Evolutionary conservation across 2,797 vertebrate genomes (phyloP), one percentile per base, ranked within the genome.

Genomic region (Cossypha niveicapilla): DNA sequence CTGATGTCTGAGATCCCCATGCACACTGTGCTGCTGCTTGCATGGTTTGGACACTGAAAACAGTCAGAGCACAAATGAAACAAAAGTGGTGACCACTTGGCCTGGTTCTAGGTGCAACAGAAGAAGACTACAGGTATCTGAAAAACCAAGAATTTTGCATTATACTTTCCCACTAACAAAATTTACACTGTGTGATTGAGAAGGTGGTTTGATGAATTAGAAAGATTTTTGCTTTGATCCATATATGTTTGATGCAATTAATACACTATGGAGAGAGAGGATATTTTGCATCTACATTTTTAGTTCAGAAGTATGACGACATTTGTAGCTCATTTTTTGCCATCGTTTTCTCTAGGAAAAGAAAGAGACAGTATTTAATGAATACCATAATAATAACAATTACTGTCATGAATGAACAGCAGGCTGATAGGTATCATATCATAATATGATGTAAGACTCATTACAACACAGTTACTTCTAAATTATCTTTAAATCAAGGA

Each of bases 321-420:
- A 30, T 94, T 85, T 88, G n/a, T 73, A 51, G 7, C 18, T 44
- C 12, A 22, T 68, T 81, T 86, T 65, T 24, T 74, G 51, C 37
- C 23, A 82, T 10, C 6, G 5, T 93, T 75, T 92, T 65, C 28
- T 73, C 10, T 73, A 75, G 39, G 21, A 70, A 37, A 37, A 37
- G 35, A 13, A 80, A 60, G 37, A 80, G 34, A 23, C 13, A 28
- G 9, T 80, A n/a, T n/a, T 61, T 54, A 67, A 50, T 47, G 50
- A 83, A 32, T 35, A 66, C 6, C 19, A 73, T 65, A 78, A 25
- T 66, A 71, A 57, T 68, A 30, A 54, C 6, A 13, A 12, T 81
- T 47, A 22, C 39, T 82, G 5, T 58, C 4, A 13, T 61, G 10
- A 81, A 44, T 50, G 12, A 83, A 28, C n/a, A 39, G 37, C 24